phyloP scores from a whole-genome alignment of 2,888 invertebrate species.

The Oligia strigilis region DNA sequence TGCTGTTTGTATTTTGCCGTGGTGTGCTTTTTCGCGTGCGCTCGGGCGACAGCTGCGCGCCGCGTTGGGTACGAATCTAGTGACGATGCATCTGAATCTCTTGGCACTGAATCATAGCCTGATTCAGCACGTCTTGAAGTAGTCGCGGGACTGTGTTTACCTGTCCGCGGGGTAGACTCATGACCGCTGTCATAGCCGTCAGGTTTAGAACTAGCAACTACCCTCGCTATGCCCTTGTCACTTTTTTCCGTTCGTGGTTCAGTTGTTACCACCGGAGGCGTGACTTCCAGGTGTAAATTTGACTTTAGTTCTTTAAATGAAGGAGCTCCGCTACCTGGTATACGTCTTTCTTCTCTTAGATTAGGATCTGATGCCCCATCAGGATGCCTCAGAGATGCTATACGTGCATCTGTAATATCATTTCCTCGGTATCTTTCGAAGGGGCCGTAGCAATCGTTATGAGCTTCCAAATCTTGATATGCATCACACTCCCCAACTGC shows the following conservation, averaged over 20 bases:
- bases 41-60: constrained; percentile 87
- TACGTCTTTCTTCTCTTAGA: constrained; percentile 92
- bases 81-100: constrained; percentile 97
- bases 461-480: constrained; percentile 90
- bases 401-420: constrained; percentile 90
- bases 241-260: constrained; percentile 91
- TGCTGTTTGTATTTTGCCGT: constrained; percentile 93
- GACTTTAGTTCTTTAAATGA: constrained; percentile 91
- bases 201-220: constrained; percentile 92
- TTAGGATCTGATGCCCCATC: constrained; percentile 98
- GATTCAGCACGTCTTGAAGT: constrained; percentile 96
- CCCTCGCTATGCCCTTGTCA: constrained; percentile 92
- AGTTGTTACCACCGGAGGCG: constrained; percentile 90
- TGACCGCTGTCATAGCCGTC: constrained; percentile 96
- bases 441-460: constrained; percentile 90
- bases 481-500: constrained; percentile 92
- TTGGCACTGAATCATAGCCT: constrained; percentile 97
- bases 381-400: constrained; percentile 95
- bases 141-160: constrained; percentile 95
- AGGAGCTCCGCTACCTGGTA: constrained; percentile 92
- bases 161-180: constrained; percentile 95
- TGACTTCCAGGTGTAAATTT: constrained; percentile 87
- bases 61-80: constrained; percentile 93
- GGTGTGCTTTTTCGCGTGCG: constrained; percentile 89
- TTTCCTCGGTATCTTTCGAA: constrained; percentile 92